Percentiles rank a stretch among this genome's conserved stretches.
phyloP scores from a whole-genome alignment of 2,113 vertebrate species.

The Artemisiospiza belli region DNA sequence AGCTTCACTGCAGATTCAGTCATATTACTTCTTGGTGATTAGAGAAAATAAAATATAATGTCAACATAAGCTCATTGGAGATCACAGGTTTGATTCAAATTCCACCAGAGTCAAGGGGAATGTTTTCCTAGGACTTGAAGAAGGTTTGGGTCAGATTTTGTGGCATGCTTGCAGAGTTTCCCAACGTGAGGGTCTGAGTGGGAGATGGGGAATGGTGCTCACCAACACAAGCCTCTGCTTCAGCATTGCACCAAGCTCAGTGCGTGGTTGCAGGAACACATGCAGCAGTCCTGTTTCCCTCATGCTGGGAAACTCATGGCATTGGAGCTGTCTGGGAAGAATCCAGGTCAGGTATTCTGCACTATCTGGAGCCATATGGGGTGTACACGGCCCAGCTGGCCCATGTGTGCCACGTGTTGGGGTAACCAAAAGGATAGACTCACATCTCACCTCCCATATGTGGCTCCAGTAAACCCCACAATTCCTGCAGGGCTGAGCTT shows the following conservation, averaged over 20 bases:
- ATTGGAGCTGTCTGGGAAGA: neutral
- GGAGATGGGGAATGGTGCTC: neutral
- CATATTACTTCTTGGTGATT: neutral
- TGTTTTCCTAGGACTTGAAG: rapidly evolving
- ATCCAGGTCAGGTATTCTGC: rapidly evolving
- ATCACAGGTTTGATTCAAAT: neutral
- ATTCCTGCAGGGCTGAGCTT: neutral
- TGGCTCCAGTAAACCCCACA: neutral
- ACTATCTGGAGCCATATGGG: neutral
- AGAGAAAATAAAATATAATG: neutral
- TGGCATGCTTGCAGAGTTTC: neutral
- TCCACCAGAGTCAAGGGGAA: neutral
- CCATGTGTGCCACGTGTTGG: rapidly evolving
- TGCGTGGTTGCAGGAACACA: rapidly evolving
- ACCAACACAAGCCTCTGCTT: neutral
- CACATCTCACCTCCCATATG: rapidly evolving
- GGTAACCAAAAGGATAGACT: neutral
- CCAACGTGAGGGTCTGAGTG: rapidly evolving
- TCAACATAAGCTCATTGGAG: neutral
- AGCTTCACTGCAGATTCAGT: neutral
- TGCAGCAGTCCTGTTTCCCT: rapidly evolving
- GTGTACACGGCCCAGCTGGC: neutral
- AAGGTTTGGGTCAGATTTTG: neutral
- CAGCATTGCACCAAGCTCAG: neutral
- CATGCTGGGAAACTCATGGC: neutral